Evolutionary conservation across 2,797 vertebrate genomes (phyloP).

Genomic region (Thripadectes ignobilis): DNA sequence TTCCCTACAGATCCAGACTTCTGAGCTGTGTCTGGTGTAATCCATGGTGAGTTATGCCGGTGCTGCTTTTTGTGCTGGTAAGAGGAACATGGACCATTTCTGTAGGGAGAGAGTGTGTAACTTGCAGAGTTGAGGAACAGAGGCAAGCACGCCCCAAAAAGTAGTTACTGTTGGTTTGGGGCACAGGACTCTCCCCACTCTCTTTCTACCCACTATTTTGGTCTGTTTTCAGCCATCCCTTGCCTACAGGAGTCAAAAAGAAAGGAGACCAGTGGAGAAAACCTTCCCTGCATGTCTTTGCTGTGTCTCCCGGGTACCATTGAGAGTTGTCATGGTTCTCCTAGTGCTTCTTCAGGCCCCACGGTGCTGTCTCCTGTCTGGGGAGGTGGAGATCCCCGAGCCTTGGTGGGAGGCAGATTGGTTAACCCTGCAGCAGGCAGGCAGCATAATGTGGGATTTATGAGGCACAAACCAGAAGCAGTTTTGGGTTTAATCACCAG

Average conservation of each 20-base stretch:
- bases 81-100: rapidly evolving
- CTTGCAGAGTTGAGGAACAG: neutral
- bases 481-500: neutral
- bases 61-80: rapidly evolving
- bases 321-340: rapidly evolving
- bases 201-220: rapidly evolving
- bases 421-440: neutral
- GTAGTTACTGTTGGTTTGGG: neutral
- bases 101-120: too few species aligned
- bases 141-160: neutral
- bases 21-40: neutral
- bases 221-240: neutral
- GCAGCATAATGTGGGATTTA: rapidly evolving
- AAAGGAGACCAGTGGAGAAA: neutral
- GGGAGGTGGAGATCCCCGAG: neutral
- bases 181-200: neutral
- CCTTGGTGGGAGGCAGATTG: neutral
- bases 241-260: neutral
- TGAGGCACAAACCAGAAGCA: neutral
- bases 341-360: neutral
- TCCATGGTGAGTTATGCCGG: neutral
- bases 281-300: rapidly evolving
- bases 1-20: slow-evolving; percentile 55
- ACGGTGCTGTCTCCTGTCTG: rapidly evolving
- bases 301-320: rapidly evolving